phyloP scores from a whole-genome alignment of 2,113 vertebrate species.

The Mormyrus lacerda region DNA sequence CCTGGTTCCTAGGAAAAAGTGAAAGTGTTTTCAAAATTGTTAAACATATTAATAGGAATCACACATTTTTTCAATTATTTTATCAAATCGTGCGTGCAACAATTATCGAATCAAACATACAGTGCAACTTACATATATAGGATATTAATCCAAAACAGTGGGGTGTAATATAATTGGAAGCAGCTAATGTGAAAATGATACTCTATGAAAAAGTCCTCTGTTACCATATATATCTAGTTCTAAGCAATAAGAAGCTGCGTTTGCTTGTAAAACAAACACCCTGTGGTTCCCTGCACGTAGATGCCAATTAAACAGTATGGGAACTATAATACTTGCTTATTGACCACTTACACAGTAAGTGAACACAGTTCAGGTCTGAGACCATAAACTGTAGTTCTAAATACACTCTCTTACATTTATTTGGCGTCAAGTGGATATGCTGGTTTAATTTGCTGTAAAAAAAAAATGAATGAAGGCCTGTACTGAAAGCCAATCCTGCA shows the following conservation, averaged over 20 bases:
- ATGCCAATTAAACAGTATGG: slow-evolving; percentile 26
- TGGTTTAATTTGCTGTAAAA: background rate
- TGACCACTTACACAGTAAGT: slow-evolving; percentile 24
- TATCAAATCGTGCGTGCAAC: background rate
- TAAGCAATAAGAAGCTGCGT: slow-evolving; percentile 27
- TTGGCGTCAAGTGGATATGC: background rate
- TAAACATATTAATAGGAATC: background rate
- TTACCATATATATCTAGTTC: slow-evolving; percentile 26
- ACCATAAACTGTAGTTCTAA: background rate
- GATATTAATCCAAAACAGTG: slow-evolving; percentile 21
- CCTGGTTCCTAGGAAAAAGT: background rate
- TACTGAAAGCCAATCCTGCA: slow-evolving; percentile 29
- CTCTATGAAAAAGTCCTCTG: slow-evolving; percentile 21
- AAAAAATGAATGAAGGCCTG: slow-evolving; percentile 11
- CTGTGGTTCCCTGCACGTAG: slow-evolving; percentile 26
- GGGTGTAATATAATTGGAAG: slow-evolving; percentile 21
- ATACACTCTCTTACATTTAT: slow-evolving; percentile 6
- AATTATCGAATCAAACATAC: background rate
- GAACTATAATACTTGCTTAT: slow-evolving; percentile 23
- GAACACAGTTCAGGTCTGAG: slow-evolving; percentile 24
- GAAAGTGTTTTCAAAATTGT: background rate
- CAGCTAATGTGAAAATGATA: slow-evolving; percentile 22
- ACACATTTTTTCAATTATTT: slow-evolving; percentile 16
- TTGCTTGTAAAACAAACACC: slow-evolving; percentile 41
- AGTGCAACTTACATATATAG: slow-evolving; percentile 5